phyloP scores from a whole-genome alignment of 2,113 vertebrate genomes.

The Pelecanus crispus region DNA sequence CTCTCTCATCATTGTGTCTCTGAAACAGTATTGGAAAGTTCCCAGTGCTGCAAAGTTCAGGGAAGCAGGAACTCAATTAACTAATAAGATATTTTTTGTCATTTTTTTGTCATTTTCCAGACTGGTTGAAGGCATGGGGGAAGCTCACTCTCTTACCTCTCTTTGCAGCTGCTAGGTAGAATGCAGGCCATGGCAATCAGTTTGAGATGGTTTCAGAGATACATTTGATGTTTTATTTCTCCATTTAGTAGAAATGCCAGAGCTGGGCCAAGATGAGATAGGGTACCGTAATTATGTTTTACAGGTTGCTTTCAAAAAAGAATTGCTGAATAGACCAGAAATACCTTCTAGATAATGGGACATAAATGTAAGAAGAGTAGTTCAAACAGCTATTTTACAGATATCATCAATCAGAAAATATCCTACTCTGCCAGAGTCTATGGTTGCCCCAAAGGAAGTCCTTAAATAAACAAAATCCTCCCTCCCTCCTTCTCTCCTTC shows the following conservation, averaged over 20 bases:
- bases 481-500: neutral
- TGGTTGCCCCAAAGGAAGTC: neutral
- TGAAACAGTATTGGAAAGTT: neutral
- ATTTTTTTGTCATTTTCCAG: neutral
- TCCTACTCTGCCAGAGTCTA: neutral
- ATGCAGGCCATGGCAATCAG: neutral
- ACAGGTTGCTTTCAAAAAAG: constrained; percentile 2
- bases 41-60: neutral
- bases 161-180: neutral
- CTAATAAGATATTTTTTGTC: neutral
- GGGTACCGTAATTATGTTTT: constrained; percentile 17
- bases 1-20: neutral
- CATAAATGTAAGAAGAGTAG: neutral
- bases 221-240: neutral
- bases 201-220: neutral
- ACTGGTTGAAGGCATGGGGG: neutral
- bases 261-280: neutral
- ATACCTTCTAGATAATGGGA: neutral
- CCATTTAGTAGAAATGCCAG: neutral
- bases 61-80: neutral
- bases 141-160: neutral
- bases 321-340: constrained; percentile 25
- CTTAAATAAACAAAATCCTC: neutral
- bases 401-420: constrained; percentile 34
- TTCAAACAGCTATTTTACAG: constrained; percentile 10